Conservation (phyloP, 2,888 invertebrate genomes). For the Sisyra nigra region DNA sequence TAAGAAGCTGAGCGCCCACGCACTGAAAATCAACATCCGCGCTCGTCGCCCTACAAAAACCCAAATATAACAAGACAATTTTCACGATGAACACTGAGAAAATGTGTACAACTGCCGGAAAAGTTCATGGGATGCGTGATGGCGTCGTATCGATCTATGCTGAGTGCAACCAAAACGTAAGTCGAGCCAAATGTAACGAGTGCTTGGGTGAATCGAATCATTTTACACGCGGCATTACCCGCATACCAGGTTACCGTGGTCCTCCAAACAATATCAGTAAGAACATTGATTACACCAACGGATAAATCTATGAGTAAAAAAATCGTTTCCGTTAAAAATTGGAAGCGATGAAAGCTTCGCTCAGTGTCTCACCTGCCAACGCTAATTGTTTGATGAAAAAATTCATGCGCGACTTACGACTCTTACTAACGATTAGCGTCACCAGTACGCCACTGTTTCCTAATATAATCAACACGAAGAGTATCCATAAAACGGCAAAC, state of each 20-base stretch:
- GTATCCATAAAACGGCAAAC: slow-evolving; percentile 41
- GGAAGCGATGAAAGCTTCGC: too few relatives aligned
- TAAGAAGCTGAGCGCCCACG: slow-evolving; percentile 68
- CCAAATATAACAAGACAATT: background rate
- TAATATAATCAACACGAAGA: slow-evolving; percentile 44
- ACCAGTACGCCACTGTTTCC: slow-evolving; percentile 46
- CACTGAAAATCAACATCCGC: slow-evolving; percentile 55
- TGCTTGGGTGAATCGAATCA: slow-evolving; percentile 69
- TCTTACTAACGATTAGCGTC: slow-evolving; percentile 40
- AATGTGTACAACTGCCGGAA: slow-evolving; percentile 78
- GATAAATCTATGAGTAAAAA: slow-evolving; percentile 53
- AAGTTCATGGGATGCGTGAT: slow-evolving; percentile 93
- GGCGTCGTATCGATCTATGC: slow-evolving; percentile 85
- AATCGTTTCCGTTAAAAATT: too few relatives aligned
- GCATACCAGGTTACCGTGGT: slow-evolving; percentile 81
- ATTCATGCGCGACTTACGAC: slow-evolving; percentile 50
- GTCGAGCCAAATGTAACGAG: slow-evolving; percentile 86
- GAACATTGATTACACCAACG: slow-evolving; percentile 75
- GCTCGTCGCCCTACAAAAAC: slow-evolving; percentile 68
- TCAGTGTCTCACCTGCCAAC: slow-evolving; percentile 36
- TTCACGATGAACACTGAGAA: background rate
- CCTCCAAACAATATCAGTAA: slow-evolving; percentile 80
- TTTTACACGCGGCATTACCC: slow-evolving; percentile 76
- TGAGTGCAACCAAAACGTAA: slow-evolving; percentile 80
- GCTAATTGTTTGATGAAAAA: slow-evolving; percentile 54